Evolutionary conservation across 1,140 invertebrate species (phyloP).

Genomic region (Ladona fulva): DNA sequence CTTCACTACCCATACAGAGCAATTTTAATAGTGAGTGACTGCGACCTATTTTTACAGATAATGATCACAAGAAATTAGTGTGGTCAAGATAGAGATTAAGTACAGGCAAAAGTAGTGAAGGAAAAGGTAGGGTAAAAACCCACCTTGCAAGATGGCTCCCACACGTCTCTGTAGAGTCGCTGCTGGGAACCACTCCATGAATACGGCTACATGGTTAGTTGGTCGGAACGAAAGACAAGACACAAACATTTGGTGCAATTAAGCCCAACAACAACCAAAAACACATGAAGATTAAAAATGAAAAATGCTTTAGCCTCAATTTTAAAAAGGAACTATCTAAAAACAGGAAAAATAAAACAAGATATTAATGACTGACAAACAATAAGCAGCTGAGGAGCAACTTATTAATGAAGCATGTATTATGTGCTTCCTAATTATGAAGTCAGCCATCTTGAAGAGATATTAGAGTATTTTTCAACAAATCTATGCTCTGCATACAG

Average conservation of each 20-base stretch:
- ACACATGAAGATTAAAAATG: slow-evolving; percentile 11
- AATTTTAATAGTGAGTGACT: no score
- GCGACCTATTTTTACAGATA: no score
- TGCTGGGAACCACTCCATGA: slow-evolving; percentile 74
- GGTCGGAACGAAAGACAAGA: slow-evolving; percentile 10
- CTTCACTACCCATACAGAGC: no score
- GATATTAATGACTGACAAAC: background rate
- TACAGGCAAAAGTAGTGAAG: background rate
- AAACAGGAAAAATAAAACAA: background rate
- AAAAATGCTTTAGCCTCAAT: background rate
- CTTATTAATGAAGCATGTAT: no score
- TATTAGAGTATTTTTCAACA: no score
- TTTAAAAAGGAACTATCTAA: background rate
- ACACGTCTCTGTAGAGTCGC: slow-evolving; percentile 56
- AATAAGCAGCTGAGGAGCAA: background rate
- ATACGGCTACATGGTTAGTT: slow-evolving; percentile 47
- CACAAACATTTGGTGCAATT: slow-evolving; percentile 11
- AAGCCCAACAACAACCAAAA: background rate
- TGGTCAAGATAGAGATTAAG: background rate
- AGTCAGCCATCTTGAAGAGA: no score
- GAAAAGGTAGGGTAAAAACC: slow-evolving; percentile 25
- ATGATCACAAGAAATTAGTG: background rate
- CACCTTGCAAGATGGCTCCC: slow-evolving; percentile 51
- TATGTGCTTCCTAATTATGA: no score
- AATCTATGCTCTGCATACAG: no score